phyloP scores from a whole-genome alignment of 1,140 invertebrate genomes.

The Belonocnema kinseyi region DNA sequence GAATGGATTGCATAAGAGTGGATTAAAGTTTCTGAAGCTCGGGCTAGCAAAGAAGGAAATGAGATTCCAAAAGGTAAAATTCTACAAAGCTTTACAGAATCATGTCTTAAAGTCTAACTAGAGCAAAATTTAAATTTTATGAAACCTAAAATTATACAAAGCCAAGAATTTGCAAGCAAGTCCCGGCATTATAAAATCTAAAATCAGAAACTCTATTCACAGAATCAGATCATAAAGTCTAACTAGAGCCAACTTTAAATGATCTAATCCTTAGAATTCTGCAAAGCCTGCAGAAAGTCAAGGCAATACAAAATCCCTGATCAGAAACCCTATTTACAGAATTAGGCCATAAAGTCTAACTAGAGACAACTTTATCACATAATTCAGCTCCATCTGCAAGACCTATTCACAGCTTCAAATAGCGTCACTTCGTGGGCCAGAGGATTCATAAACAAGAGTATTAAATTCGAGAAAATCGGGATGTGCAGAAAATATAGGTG shows the following conservation, averaged over 20 bases:
- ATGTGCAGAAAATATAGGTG: conserved; percentile 48
- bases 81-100: background rate
- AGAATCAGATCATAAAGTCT: background rate
- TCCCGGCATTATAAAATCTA: background rate
- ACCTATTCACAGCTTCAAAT: conserved; percentile 20
- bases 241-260: background rate
- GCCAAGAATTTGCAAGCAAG: background rate
- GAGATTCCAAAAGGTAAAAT: background rate
- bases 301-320: background rate
- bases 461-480: conserved; percentile 50
- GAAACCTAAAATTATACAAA: background rate
- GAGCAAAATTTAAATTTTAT: background rate
- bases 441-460: conserved; percentile 52
- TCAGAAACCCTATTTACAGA: conserved; percentile 11
- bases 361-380: conserved; percentile 14
- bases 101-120: background rate
- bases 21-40: background rate
- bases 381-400: conserved; percentile 16
- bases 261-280: background rate
- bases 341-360: background rate
- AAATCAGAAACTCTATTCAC: background rate
- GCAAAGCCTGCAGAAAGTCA: background rate
- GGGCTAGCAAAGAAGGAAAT: background rate
- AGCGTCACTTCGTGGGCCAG: conserved; percentile 41
- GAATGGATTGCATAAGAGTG: background rate